Evolutionary conservation across 1,140 invertebrate species (phyloP).

Genomic region (Drosophila jambulina): DNA sequence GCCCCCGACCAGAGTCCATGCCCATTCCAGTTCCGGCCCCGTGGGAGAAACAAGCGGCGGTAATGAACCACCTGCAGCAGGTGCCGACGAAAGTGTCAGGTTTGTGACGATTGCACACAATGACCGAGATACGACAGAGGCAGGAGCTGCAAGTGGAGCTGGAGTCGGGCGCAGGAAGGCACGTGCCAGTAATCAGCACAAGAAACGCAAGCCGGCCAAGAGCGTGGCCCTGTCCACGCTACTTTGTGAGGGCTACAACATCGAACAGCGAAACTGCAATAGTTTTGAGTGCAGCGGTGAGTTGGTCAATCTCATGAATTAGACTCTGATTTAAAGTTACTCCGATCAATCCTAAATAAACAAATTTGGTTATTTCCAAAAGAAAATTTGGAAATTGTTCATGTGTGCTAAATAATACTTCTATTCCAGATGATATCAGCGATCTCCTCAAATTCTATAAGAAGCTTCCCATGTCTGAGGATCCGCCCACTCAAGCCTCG

Average conservation of each 20-base stretch:
- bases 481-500: slow-evolving; percentile 30
- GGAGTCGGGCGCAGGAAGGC: slow-evolving; percentile 45
- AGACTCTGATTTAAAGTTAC: background rate
- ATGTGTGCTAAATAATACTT: background rate
- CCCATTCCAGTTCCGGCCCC: slow-evolving; percentile 8
- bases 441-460: slow-evolving; percentile 83
- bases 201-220: slow-evolving; percentile 72
- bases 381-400: too few relatives aligned
- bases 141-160: too few relatives aligned
- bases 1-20: slow-evolving; percentile 15
- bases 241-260: slow-evolving; percentile 84
- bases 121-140: slow-evolving; percentile 23
- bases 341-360: too few relatives aligned
- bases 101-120: slow-evolving; percentile 69
- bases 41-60: slow-evolving; percentile 59
- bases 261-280: slow-evolving; percentile 84
- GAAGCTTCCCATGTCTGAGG: slow-evolving; percentile 62
- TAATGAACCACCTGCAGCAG: slow-evolving; percentile 53
- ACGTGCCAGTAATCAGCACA: slow-evolving; percentile 72
- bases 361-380: too few relatives aligned
- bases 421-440: slow-evolving; percentile 75
- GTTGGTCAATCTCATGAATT: slow-evolving; percentile 15
- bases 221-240: slow-evolving; percentile 72
- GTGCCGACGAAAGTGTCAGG: slow-evolving; percentile 56
- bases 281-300: slow-evolving; percentile 83